Base-by-base conservation (phyloP, 2,888 invertebrate genomes). In the Drosophila atroscutellata region DNA sequence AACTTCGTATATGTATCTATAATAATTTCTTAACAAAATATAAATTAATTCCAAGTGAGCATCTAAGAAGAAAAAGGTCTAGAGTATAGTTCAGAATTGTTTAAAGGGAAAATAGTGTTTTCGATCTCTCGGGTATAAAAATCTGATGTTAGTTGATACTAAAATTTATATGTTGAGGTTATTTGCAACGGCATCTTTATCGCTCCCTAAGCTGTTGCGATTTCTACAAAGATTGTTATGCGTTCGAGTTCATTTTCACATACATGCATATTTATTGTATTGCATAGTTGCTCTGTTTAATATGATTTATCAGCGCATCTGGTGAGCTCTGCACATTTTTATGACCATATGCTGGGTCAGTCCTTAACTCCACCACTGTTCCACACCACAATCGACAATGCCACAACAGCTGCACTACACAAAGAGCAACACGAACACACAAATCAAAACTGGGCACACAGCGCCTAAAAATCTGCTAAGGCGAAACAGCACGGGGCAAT, bases 381-480 rank as follows among this genome's bases (percentile, higher is more conserved):
- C 13, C 45, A 28, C 36, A 18, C 37, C 39, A 42, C 64, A 63
- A 47, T 62, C 59, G 60, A 63, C 61, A 65, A 49, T 55, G 51
- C 63, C 81, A 73, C 71, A 81, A 74, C 66, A 77, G 69, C 64
- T 77, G 75, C 74, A 77, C 63, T 36, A 57, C 57, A 74, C 49
- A 74, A 62, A 74, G 51, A 73, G 34, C 64, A 71, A 68, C 66
- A 62, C 67, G 67, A 73, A 65, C 58, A 60, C 52, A 86, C 86
- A 86, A 90, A 89, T 88, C 89, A 86, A 86, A 86, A 81, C 79
- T 70, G 51, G 72, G 75, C 57, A 72, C 55, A 88, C 60, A 88
- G 72, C 86, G 90, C 87, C 90, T 89, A 90, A 88, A 87, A 89
- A 78, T 75, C 89, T 74, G 77, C 81, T 76, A 71, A 69, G 80